Evolutionary conservation across 2,888 invertebrate genomes (phyloP), one percentile per base, ranked within the genome.

Genomic region (Sesia apiformis): DNA sequence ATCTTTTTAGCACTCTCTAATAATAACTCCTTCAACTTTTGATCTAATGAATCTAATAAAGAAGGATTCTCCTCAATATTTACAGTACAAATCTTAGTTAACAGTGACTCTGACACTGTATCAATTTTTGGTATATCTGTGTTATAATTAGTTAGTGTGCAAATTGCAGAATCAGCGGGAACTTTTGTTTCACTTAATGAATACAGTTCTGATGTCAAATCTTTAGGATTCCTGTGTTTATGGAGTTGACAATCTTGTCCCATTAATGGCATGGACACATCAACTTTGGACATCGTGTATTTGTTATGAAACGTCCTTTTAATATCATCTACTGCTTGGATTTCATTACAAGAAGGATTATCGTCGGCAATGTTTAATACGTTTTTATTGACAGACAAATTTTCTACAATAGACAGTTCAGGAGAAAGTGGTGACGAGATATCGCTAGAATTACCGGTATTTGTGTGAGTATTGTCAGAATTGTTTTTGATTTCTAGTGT

Each of bases 341-440:
- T 65, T 63, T 78, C 74, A 60, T 78, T 77, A 39, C 79, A 53
- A 52, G 66, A 74, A 0, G 74, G 72, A 46, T 60, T 57, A n/a
- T 65, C 57, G 7, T 65, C 66, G 4, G 62, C 49, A 56, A 51
- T 62, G 38, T 58, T 64, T 4, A 81, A 57, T 4, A 71, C 56
- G 40, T 76, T 78, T 64, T 76, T 79, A 52, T 65, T 76, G 4
- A 87, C 55, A 3, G 84, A 80, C 56, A 89, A 62, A 56, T 81
- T 83, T 71, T 87, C 87, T 3, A 88, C 87, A 5, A 87, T 69
- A 3, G 88, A 88, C 46, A 89, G 60, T 62, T 84, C 87, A 3
- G 88, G 88, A 23, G 88, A 89, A 39, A 75, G 59, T 0, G 86
- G 86, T 38, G 83, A 61, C 2, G 86, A 82, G 0, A 81, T 57